Evolutionary conservation across 2,888 invertebrate species (phyloP).

Genomic region (Perizoma flavofasciatum): DNA sequence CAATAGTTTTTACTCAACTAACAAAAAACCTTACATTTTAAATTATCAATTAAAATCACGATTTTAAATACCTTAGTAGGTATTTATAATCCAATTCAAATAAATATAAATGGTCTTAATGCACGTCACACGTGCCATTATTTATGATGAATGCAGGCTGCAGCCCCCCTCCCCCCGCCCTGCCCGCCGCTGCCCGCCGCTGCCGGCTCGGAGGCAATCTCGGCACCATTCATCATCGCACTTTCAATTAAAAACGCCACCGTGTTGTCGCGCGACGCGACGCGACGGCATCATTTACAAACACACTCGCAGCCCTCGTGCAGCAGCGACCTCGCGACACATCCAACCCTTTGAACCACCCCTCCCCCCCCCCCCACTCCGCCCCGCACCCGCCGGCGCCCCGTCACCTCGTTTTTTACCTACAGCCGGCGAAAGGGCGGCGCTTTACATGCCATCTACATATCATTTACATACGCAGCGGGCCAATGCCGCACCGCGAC

Average conservation of each 20-base stretch:
- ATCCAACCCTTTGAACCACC: conserved; percentile 44
- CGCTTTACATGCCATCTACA: conserved; percentile 58
- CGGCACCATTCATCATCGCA: conserved; percentile 60
- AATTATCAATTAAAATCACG: no score
- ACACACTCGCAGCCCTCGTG: conserved; percentile 55
- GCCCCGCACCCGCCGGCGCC: conserved; percentile 22
- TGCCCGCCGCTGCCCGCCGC: conserved; percentile 31
- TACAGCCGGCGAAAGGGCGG: conserved; percentile 41
- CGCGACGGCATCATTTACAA: conserved; percentile 57
- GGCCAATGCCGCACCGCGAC: conserved; percentile 24
- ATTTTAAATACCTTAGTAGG: no score
- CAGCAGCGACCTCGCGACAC: conserved; percentile 42
- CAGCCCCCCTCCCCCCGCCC: conserved; percentile 18
- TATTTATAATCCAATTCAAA: conserved; percentile 22
- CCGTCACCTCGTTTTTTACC: conserved; percentile 36
- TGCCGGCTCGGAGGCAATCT: conserved; percentile 24
- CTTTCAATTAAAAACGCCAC: conserved; percentile 70
- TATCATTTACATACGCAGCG: conserved; percentile 61
- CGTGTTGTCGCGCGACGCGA: conserved; percentile 58
- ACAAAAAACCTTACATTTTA: no score
- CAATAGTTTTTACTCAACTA: no score
- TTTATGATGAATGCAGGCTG: conserved; percentile 31
- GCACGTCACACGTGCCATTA: conserved; percentile 29
- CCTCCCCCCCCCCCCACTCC: conserved; percentile 30
- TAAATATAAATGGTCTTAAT: conserved; percentile 20